phyloP scores from a whole-genome alignment of 2,113 vertebrate species.

The Pteropus alecto region DNA sequence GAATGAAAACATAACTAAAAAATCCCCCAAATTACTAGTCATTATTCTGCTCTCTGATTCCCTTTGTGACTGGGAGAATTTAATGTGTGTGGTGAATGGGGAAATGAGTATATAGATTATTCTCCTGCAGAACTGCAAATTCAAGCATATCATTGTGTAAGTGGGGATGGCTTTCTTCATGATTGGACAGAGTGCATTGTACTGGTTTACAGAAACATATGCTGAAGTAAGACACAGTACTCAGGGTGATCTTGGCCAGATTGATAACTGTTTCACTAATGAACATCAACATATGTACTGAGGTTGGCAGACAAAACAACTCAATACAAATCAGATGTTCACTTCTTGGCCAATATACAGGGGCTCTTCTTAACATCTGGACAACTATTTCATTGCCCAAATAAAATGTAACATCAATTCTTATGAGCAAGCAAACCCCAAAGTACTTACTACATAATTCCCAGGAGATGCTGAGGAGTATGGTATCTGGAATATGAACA shows the following conservation, averaged over 20 bases:
- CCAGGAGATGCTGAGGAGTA: constrained; percentile 98
- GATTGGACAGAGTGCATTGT: neutral
- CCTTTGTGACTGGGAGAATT: neutral
- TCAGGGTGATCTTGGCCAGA: constrained; percentile 74
- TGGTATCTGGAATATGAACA: constrained; percentile 89
- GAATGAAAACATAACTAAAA: neutral
- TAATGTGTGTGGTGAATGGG: neutral
- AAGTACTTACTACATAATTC: constrained; percentile 95
- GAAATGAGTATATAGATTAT: neutral
- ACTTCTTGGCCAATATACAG: constrained; percentile 74
- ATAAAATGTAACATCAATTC: constrained; percentile 68
- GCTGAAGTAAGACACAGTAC: constrained; percentile 63
- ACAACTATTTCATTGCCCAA: constrained; percentile 70
- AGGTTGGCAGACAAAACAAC: constrained; percentile 58
- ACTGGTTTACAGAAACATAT: constrained; percentile 51
- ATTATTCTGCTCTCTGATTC: neutral
- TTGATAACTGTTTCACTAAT: constrained; percentile 70
- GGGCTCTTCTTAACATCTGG: constrained; percentile 82
- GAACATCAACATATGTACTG: constrained; percentile 77
- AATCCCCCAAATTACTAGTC: neutral
- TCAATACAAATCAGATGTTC: constrained; percentile 75
- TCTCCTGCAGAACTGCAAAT: constrained; percentile 31
- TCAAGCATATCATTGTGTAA: neutral
- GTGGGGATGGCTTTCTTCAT: constrained; percentile 1
- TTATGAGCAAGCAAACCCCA: constrained; percentile 74